Conservation (phyloP, 2,888 invertebrate genomes). For the Lypha dubia region DNA sequence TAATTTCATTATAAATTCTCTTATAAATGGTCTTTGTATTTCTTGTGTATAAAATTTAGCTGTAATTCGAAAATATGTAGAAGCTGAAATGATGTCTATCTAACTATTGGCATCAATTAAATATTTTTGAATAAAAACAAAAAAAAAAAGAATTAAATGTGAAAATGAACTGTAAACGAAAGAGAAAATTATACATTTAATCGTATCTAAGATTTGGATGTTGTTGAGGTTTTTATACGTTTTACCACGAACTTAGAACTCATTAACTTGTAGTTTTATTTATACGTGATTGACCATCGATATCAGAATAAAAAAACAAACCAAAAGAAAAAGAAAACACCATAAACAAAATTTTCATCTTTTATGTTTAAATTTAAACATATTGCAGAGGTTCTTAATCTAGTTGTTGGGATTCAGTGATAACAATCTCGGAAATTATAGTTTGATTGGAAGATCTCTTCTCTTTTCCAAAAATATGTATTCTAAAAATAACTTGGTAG, state of each 20-base stretch:
- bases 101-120: slow-evolving; percentile 66
- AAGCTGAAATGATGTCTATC: slow-evolving; percentile 65
- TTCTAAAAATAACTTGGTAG: too few species aligned
- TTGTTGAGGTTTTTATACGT: slow-evolving; percentile 34
- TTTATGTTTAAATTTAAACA: slow-evolving; percentile 15
- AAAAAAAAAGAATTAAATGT: slow-evolving; percentile 6
- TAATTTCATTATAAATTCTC: slow-evolving; percentile 61
- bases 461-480: too few species aligned
- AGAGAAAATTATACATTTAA: slow-evolving; percentile 44
- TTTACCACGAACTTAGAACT: slow-evolving; percentile 70
- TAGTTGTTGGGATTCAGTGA: background rate
- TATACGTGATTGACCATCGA: slow-evolving; percentile 66
- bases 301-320: slow-evolving; percentile 51
- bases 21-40: slow-evolving; percentile 59
- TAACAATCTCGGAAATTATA: too few species aligned
- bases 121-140: slow-evolving; percentile 26
- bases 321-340: too few species aligned
- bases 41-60: slow-evolving; percentile 67
- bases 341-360: slow-evolving; percentile 59
- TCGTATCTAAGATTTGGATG: slow-evolving; percentile 67
- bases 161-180: slow-evolving; percentile 20
- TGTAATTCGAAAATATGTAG: slow-evolving; percentile 55
- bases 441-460: too few species aligned
- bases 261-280: slow-evolving; percentile 71
- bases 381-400: slow-evolving; percentile 39